Evolutionary conservation across 1,140 invertebrate species (phyloP).

Genomic region (Hylyphantes graminicola): DNA sequence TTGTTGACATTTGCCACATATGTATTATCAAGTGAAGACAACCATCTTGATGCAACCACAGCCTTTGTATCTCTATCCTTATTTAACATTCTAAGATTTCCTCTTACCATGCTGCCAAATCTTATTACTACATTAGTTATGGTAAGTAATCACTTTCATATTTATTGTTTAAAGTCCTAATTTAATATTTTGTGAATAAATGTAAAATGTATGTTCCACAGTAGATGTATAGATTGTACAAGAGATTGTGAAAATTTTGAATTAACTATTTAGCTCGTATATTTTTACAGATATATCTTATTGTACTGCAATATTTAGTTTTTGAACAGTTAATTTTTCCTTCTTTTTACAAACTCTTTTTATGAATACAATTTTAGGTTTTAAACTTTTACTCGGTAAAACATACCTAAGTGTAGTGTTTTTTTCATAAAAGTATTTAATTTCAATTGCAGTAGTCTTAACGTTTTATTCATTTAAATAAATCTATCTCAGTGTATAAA

Average conservation of each 20-base stretch:
- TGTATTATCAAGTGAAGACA: slow-evolving; percentile 64
- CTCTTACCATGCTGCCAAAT: slow-evolving; percentile 70
- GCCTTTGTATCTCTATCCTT: slow-evolving; percentile 72
- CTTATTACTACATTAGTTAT: slow-evolving; percentile 66
- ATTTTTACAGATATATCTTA: neutral
- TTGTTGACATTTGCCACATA: slow-evolving; percentile 65
- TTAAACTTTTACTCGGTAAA: too few species aligned
- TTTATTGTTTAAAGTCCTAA: slow-evolving; percentile 22
- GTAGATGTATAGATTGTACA: neutral
- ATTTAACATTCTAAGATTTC: slow-evolving; percentile 72
- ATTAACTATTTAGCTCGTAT: neutral
- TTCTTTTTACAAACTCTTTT: too few species aligned
- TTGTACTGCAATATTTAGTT: neutral
- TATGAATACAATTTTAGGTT: too few species aligned
- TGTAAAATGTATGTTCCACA: neutral
- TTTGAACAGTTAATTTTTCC: too few species aligned
- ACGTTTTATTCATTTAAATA: neutral
- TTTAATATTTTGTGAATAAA: neutral
- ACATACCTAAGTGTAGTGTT: too few species aligned
- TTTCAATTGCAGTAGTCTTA: neutral
- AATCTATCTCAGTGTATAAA: too few species aligned
- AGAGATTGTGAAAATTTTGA: neutral
- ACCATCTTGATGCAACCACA: slow-evolving; percentile 69
- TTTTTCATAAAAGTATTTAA: too few species aligned
- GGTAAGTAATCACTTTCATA: slow-evolving; percentile 35